Evolutionary conservation across 2,888 invertebrate species (phyloP), one percentile per base, ranked within the genome.

Genomic region (Panorpa germanica): DNA sequence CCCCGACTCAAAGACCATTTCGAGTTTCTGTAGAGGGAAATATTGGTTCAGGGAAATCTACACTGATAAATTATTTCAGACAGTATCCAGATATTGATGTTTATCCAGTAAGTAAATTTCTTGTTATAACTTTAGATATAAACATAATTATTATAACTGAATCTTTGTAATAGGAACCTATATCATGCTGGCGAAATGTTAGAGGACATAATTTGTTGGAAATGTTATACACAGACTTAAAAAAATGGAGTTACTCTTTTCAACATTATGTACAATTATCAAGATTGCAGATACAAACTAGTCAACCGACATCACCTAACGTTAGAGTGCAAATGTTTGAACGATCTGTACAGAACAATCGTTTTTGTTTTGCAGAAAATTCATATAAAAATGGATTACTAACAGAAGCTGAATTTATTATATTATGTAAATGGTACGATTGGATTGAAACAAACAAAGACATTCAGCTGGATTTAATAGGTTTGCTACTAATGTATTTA

Each of bases 1-100:
- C n/a, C n/a, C n/a, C n/a, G n/a, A n/a, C n/a, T n/a, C n/a, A n/a
- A n/a, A n/a, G n/a, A 39, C 76, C 78, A 0, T 80, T 77, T 45
- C 83, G 81, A 1, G 77, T 88, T 13, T 65, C 78, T 22, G 75
- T 88, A 18, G 86, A 88, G 48, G 86, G 86, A 15, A 88, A 88
- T 50, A 85, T 88, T 44, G 86, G 86, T 15, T 76, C 82, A 47
- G 86, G 86, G 1, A n/a, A n/a, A n/a, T n/a, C n/a, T n/a, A n/a
- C n/a, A n/a, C n/a, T n/a, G n/a, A n/a, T n/a, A n/a, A n/a, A n/a
- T n/a, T n/a, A n/a, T n/a, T n/a, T n/a, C n/a, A n/a, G n/a, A n/a
- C n/a, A n/a, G n/a, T n/a, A n/a, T n/a, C n/a, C n/a, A n/a, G n/a
- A n/a, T n/a, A n/a, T n/a, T n/a, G n/a, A n/a, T n/a, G n/a, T n/a